These are phyloP conservation scores for Polypedilum vanderplanki DNA, from an alignment of 1,140 invertebrate genomes.

Conservation along the genomic window DNA sequence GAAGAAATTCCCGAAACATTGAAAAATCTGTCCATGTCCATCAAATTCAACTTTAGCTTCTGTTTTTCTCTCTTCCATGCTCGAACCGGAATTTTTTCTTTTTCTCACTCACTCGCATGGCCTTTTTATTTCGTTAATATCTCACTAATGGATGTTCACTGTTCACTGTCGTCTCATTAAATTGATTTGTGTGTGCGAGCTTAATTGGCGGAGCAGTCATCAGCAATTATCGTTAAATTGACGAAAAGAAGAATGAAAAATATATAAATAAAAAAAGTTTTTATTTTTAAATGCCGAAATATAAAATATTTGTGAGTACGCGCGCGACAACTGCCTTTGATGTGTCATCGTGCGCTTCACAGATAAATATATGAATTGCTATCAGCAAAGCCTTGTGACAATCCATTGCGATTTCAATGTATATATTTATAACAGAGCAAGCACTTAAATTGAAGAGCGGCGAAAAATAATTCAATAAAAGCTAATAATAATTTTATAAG, in stretches of 20 bases:
- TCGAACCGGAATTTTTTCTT: slow-evolving; percentile 11
- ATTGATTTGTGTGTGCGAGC: slow-evolving; percentile 22
- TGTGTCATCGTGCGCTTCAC: background rate
- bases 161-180: slow-evolving; percentile 22
- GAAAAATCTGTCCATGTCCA: slow-evolving; percentile 20
- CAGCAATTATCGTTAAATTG: slow-evolving; percentile 27
- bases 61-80: background rate
- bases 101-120: background rate
- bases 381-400: background rate
- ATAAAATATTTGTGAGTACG: background rate
- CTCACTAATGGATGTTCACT: background rate
- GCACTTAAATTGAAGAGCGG: slow-evolving; percentile 5
- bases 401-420: background rate
- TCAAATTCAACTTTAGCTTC: background rate
- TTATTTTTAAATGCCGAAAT: slow-evolving; percentile 5
- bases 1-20: slow-evolving; percentile 14
- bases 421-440: background rate
- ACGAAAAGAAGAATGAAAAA: slow-evolving; percentile 6
- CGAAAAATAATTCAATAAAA: slow-evolving; percentile 1
- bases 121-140: background rate
- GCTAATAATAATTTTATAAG: background rate
- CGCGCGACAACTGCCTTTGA: background rate
- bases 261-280: background rate
- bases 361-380: background rate
- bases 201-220: slow-evolving; percentile 22